These are phyloP conservation scores for Karalla daura DNA, from an alignment of 2,797 vertebrate genomes.

Conservation along the genomic window DNA sequence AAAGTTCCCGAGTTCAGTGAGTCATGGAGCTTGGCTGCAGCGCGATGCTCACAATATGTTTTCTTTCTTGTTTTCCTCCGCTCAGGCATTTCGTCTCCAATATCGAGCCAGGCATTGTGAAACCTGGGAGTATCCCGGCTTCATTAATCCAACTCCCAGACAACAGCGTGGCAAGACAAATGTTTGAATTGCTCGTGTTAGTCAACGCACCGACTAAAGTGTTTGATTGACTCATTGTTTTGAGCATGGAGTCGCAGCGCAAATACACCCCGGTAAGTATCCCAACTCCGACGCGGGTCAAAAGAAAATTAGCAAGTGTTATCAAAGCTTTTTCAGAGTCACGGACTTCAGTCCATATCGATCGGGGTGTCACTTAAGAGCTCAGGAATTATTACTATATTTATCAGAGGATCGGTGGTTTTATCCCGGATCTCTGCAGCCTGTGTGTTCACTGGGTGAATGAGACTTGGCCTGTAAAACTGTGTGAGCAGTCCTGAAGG, in stretches of 20 bases:
- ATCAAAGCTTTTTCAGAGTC: no score
- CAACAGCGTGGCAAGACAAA: conserved; percentile 43
- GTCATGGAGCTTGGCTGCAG: conserved; percentile 56
- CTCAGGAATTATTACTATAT: no score
- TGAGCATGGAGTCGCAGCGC: conserved; percentile 30
- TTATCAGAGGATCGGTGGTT: no score
- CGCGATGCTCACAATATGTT: conserved; percentile 57
- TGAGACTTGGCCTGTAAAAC: no score
- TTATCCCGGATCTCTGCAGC: no score
- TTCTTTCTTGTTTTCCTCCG: conserved; percentile 36
- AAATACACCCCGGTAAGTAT: no score
- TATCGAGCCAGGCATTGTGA: conserved; percentile 69
- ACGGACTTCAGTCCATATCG: no score
- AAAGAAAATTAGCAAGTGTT: no score
- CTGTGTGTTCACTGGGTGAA: no score
- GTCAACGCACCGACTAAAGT: conserved; percentile 37
- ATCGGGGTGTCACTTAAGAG: no score
- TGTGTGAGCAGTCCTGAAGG: no score
- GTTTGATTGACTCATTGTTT: conserved; percentile 50
- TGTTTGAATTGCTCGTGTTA: conserved; percentile 39
- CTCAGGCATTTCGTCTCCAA: conserved; percentile 37
- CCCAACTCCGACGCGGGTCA: no score
- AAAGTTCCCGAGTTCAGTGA: conserved; percentile 60
- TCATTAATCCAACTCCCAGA: conserved; percentile 67
- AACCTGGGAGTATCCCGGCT: conserved; percentile 75